A percentile compares a stretch with the other conserved stretches of the same genome.
These are phyloP conservation scores for Leptinotarsa peninsularis DNA, from an alignment of 2,888 invertebrate species.

Conservation along the genomic window DNA sequence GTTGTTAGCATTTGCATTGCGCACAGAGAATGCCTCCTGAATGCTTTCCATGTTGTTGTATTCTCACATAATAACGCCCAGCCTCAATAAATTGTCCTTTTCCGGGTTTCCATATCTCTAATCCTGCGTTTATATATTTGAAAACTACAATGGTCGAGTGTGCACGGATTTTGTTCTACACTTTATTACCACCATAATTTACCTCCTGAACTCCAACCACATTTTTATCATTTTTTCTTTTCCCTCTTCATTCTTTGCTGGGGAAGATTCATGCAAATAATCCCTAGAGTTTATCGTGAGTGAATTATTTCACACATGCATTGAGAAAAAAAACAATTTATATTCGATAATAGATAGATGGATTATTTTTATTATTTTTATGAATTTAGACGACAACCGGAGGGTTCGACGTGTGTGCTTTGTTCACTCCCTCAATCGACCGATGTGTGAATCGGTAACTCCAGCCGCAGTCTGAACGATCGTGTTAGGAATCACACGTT, in stretches of 20 bases:
- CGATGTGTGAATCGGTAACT: too few relatives aligned
- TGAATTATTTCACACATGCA: conserved; percentile 9
- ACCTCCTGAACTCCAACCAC: conserved; percentile 46
- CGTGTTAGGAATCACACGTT: too few relatives aligned
- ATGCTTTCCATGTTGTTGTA: conserved; percentile 33
- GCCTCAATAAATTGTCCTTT: conserved; percentile 26
- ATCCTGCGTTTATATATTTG: conserved; percentile 28
- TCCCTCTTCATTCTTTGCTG: conserved; percentile 42
- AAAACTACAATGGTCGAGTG: conserved; percentile 39
- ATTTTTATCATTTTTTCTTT: conserved; percentile 47
- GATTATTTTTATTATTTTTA: too few relatives aligned
- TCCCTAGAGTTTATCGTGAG: conserved; percentile 3
- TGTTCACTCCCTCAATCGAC: too few relatives aligned
- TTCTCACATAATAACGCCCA: conserved; percentile 31
- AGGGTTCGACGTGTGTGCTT: too few relatives aligned
- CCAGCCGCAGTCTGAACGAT: too few relatives aligned
- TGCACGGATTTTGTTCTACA: conserved; percentile 39
- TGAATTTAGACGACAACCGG: too few relatives aligned
- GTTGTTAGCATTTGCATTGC: conserved; percentile 29
- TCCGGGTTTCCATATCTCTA: conserved; percentile 25
- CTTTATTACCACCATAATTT: conserved; percentile 49
- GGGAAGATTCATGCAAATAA: conserved; percentile 19
- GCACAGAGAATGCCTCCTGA: conserved; percentile 26
- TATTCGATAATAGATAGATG: neutral
- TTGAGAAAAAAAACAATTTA: neutral